Percentiles rank a stretch among this genome's conserved stretches.
These are phyloP conservation scores for Bos taurus DNA, from an alignment of 2,113 vertebrate genomes.

Conservation along the genomic window DNA sequence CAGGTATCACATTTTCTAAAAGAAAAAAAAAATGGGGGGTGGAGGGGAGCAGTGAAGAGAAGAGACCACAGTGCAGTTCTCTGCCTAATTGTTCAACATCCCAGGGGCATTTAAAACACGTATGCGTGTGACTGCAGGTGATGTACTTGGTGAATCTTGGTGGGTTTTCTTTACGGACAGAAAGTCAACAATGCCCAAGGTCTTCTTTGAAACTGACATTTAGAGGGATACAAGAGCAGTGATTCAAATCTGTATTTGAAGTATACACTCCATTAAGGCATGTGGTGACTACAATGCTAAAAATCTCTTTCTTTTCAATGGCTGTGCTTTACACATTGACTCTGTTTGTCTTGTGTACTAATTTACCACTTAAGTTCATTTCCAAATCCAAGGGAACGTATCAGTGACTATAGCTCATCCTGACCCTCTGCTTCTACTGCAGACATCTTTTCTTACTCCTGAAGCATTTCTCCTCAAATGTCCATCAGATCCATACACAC, in stretches of 20 bases:
- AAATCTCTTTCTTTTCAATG: conserved; percentile 56
- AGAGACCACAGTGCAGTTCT: neutral
- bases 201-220: conserved; percentile 52
- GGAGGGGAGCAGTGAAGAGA: neutral
- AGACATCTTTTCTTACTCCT: conserved; percentile 74
- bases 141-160: neutral
- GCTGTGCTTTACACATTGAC: conserved; percentile 44
- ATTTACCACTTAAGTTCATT: conserved; percentile 75
- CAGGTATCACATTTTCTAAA: conserved; percentile 54
- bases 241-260: conserved; percentile 66
- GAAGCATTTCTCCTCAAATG: conserved; percentile 65
- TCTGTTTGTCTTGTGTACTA: conserved; percentile 72
- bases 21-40: neutral
- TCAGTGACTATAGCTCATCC: conserved; percentile 63
- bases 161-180: conserved; percentile 15
- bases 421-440: conserved; percentile 61
- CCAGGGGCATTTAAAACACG: neutral
- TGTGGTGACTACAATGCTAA: conserved; percentile 64
- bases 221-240: conserved; percentile 63
- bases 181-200: conserved; percentile 32
- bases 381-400: conserved; percentile 68
- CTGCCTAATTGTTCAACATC: conserved; percentile 7
- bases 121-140: neutral
- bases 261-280: conserved; percentile 49
- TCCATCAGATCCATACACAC: conserved; percentile 64